Conservation (phyloP, 1,140 invertebrate species). For the Drosophila sulfurigaster region DNA sequence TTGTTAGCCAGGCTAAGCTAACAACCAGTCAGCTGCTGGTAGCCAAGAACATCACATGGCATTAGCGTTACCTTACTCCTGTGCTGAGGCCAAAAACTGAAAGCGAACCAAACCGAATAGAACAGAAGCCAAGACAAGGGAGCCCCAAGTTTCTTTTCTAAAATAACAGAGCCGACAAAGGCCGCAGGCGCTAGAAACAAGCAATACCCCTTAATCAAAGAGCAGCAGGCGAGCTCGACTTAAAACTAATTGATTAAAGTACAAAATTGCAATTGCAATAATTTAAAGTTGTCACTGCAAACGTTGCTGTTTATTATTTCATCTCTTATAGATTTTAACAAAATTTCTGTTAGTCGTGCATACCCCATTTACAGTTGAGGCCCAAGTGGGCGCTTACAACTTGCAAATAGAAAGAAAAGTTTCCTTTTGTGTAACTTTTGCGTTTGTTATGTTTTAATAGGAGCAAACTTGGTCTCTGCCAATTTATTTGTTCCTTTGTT, state of each 20-base stretch:
- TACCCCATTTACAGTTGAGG: conserved; percentile 7
- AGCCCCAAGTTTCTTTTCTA: conserved; percentile 67
- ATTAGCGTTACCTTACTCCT: conserved; percentile 5
- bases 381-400: conserved; percentile 7
- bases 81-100: conserved; percentile 9
- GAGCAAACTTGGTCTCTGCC: conserved; percentile 71
- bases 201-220: conserved; percentile 11
- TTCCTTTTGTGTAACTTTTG: conserved; percentile 81
- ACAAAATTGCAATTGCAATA: too few species aligned
- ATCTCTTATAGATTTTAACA: too few species aligned
- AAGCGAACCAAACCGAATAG: conserved; percentile 18
- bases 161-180: conserved; percentile 66
- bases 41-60: conserved; percentile 7
- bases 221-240: not conserved
- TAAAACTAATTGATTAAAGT: not conserved
- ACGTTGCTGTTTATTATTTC: too few species aligned
- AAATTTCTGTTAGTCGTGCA: not conserved
- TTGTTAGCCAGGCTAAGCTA: conserved; percentile 6
- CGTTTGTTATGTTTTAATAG: conserved; percentile 80
- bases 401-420: conserved; percentile 67
- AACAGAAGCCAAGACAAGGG: conserved; percentile 51
- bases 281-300: too few species aligned
- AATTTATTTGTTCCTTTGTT: conserved; percentile 71
- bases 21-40: conserved; percentile 12
- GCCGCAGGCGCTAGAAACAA: conserved; percentile 24